phyloP scores from a whole-genome alignment of 1,140 invertebrate genomes.

The Drosophila albomicans region DNA sequence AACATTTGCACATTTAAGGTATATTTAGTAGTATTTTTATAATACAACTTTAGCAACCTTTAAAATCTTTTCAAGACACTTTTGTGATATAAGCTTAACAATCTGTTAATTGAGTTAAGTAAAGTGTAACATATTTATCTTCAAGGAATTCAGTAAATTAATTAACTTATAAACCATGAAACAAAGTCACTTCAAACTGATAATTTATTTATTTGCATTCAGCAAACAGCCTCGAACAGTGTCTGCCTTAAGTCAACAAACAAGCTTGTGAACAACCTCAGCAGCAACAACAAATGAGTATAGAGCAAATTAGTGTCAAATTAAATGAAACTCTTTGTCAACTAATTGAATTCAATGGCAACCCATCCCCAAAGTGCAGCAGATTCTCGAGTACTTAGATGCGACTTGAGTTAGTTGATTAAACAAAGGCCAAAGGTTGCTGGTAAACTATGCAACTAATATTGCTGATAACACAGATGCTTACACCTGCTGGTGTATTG shows the following conservation, averaged over 20 bases:
- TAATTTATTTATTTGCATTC: slow-evolving; percentile 24
- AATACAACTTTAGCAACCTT: not conserved
- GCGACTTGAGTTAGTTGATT: slow-evolving; percentile 56
- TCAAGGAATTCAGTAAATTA: slow-evolving; percentile 18
- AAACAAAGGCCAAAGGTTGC: slow-evolving; percentile 54
- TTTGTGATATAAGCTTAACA: not conserved
- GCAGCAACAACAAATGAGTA: slow-evolving; percentile 25
- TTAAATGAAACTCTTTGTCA: slow-evolving; percentile 70
- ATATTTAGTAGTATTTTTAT: too few species aligned
- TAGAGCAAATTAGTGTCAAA: slow-evolving; percentile 66
- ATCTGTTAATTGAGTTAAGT: slow-evolving; percentile 5
- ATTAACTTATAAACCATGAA: slow-evolving; percentile 11
- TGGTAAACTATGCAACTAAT: slow-evolving; percentile 66
- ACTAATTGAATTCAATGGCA: slow-evolving; percentile 63
- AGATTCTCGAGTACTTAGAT: slow-evolving; percentile 20
- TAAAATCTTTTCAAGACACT: not conserved
- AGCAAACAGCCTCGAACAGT: slow-evolving; percentile 15
- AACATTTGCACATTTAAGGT: too few species aligned
- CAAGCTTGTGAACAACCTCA: slow-evolving; percentile 22
- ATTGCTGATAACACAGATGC: slow-evolving; percentile 54
- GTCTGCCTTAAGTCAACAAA: slow-evolving; percentile 11
- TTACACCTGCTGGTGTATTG: slow-evolving; percentile 29
- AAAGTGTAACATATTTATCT: slow-evolving; percentile 8
- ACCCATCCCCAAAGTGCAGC: not conserved
- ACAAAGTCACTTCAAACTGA: slow-evolving; percentile 1